These are phyloP conservation scores for Cephus runcator DNA, from an alignment of 2,888 invertebrate genomes.

Conservation along the genomic window DNA sequence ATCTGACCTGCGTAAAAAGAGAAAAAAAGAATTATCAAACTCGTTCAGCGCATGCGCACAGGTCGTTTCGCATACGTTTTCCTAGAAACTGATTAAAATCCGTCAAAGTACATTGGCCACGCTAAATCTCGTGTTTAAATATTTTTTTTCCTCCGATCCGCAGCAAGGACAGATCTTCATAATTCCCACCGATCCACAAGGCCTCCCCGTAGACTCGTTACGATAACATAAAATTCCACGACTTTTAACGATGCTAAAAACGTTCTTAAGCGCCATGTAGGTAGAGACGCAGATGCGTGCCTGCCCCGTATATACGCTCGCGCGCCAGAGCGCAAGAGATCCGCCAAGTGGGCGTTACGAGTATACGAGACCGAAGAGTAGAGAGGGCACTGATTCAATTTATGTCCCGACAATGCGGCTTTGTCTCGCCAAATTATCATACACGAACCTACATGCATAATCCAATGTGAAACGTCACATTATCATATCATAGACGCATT, in stretches of 20 bases:
- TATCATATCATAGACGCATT: conserved; percentile 57
- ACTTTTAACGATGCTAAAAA: conserved; percentile 2
- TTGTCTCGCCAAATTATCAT: conserved; percentile 63
- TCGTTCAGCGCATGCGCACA: background rate
- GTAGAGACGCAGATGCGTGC: background rate
- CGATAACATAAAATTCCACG: background rate
- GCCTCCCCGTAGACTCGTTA: background rate
- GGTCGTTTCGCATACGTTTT: background rate
- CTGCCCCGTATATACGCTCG: background rate
- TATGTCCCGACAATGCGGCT: conserved; percentile 61
- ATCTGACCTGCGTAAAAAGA: background rate
- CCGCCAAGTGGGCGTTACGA: conserved; percentile 37
- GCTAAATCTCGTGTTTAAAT: background rate
- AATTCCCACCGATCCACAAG: background rate
- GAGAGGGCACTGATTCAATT: conserved; percentile 52
- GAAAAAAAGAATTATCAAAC: background rate
- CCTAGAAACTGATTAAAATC: background rate
- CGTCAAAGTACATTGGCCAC: background rate
- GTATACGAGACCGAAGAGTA: conserved; percentile 21
- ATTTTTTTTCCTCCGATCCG: background rate
- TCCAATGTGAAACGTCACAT: conserved; percentile 39
- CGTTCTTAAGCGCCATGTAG: conserved; percentile 10
- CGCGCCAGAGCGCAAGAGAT: conserved; percentile 8
- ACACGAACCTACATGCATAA: conserved; percentile 55
- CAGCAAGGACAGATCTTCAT: background rate